phyloP scores from a whole-genome alignment of 2,113 vertebrate species.

The Podiceps cristatus region DNA sequence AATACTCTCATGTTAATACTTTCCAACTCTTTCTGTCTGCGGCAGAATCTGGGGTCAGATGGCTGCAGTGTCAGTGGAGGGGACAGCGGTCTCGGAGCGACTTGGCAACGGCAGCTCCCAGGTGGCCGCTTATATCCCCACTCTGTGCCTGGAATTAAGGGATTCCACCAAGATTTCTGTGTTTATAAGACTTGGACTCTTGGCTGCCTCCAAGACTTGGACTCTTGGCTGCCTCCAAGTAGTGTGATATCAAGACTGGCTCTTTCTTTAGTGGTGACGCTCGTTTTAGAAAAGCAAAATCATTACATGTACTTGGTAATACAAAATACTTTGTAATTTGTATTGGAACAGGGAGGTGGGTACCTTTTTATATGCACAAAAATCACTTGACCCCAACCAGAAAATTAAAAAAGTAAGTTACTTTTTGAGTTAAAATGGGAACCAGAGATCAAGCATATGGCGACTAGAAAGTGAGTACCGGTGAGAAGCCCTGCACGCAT shows the following conservation, averaged over 20 bases:
- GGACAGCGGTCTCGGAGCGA: neutral
- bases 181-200: neutral
- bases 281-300: neutral
- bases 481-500: neutral
- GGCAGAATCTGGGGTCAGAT: neutral
- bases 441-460: neutral
- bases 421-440: neutral
- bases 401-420: neutral
- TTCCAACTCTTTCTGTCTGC: neutral
- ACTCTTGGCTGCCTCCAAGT: neutral
- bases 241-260: neutral
- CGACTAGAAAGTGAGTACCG: neutral
- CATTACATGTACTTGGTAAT: accelerated
- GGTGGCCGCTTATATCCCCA: neutral
- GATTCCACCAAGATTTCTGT: neutral
- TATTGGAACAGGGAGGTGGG: neutral
- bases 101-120: neutral
- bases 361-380: neutral
- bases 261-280: slow-evolving; percentile 5
- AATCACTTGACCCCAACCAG: neutral
- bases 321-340: neutral
- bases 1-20: neutral
- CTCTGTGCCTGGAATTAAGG: neutral
- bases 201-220: neutral
- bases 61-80: neutral